Percentiles rank a stretch among this genome's conserved stretches.
These are phyloP conservation scores for Bufo gargarizans DNA, from an alignment of 2,113 vertebrate species.

Conservation along the genomic window DNA sequence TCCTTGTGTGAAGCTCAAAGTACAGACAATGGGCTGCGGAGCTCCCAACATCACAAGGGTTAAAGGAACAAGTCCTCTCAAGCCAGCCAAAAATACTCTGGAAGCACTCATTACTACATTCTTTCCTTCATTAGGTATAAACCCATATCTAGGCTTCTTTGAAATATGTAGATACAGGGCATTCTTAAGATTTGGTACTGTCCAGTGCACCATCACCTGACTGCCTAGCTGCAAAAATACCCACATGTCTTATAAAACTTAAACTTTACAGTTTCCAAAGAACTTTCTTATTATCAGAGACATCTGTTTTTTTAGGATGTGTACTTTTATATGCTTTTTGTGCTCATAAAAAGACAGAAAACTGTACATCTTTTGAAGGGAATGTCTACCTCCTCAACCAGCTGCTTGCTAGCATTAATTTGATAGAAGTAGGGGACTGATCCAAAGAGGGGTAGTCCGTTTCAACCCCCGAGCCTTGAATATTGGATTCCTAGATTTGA, in stretches of 20 bases:
- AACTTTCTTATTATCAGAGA: background rate
- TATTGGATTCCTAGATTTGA: too few relatives aligned
- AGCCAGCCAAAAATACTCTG: constrained; percentile 44
- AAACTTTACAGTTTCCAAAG: background rate
- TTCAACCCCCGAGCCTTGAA: too few relatives aligned
- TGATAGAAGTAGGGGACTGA: background rate
- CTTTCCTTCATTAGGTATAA: constrained; percentile 51
- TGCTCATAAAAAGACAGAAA: too few relatives aligned
- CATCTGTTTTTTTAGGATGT: background rate
- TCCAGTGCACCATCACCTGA: background rate
- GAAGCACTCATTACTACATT: constrained; percentile 49
- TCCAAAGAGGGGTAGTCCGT: too few relatives aligned
- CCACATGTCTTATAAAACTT: background rate
- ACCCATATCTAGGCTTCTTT: constrained; percentile 30
- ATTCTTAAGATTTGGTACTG: constrained; percentile 6
- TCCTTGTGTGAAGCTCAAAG: constrained; percentile 22
- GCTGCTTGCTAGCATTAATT: background rate
- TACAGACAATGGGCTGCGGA: background rate
- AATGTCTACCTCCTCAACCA: background rate
- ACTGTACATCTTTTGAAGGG: background rate
- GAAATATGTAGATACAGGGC: constrained; percentile 29
- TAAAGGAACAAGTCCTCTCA: constrained; percentile 35
- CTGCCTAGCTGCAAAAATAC: background rate
- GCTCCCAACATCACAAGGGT: constrained; percentile 36
- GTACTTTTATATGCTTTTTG: background rate